A percentile compares a stretch with the other conserved stretches of the same genome.
phyloP scores from a whole-genome alignment of 2,797 vertebrate species.

The Trichosurus vulpecula region DNA sequence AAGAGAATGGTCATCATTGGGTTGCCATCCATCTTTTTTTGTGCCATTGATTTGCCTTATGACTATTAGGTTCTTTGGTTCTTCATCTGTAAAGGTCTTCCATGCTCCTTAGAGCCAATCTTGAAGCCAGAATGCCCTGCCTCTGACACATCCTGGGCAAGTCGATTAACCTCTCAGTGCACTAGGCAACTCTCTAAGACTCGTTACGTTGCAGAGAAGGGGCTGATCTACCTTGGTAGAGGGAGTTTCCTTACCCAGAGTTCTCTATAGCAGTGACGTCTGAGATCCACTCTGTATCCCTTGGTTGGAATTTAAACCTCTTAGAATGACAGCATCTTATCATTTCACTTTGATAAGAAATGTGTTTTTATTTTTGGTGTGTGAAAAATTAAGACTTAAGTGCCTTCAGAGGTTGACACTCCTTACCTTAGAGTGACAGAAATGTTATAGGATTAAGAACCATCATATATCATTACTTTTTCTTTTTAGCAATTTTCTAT shows the following conservation, averaged over 20 bases:
- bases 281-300: background rate
- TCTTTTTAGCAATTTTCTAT: background rate
- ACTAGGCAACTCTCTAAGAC: background rate
- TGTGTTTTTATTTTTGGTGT: slow-evolving; percentile 22
- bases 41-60: background rate
- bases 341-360: slow-evolving; percentile 41
- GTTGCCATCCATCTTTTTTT: background rate
- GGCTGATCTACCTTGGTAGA: background rate
- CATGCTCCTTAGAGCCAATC: background rate
- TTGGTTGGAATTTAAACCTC: slow-evolving; percentile 12
- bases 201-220: background rate
- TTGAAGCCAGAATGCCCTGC: background rate
- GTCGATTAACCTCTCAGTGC: background rate
- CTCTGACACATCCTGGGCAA: background rate
- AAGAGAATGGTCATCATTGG: background rate
- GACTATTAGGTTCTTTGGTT: background rate
- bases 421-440: slow-evolving; percentile 30
- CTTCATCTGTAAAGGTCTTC: slow-evolving; percentile 2
- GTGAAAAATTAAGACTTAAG: slow-evolving; percentile 17
- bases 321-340: slow-evolving; percentile 11
- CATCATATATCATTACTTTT: background rate
- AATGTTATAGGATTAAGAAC: background rate
- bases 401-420: background rate
- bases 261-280: background rate
- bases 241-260: background rate